phyloP scores from a whole-genome alignment of 2,888 invertebrate genomes.

The Diarsia mendica region DNA sequence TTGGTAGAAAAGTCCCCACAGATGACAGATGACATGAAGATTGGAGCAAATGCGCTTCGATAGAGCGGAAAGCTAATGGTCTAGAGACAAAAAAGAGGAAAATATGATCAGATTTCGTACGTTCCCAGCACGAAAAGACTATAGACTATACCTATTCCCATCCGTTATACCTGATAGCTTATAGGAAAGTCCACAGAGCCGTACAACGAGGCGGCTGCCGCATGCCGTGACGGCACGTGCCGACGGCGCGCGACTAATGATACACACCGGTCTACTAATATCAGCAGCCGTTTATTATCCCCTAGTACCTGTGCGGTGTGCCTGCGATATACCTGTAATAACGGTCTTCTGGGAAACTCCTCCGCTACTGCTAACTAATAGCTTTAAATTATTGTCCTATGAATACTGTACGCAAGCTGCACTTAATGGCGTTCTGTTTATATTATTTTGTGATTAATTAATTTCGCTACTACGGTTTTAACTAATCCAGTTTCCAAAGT shows the following conservation, averaged over 20 bases:
- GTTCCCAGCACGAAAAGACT: neutral
- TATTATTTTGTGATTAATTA: constrained; percentile 24
- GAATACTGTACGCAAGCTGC: constrained; percentile 45
- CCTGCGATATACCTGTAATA: constrained; percentile 70
- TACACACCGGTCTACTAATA: constrained; percentile 71
- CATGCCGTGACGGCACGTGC: constrained; percentile 76
- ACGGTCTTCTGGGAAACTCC: constrained; percentile 68
- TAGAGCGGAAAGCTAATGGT: neutral
- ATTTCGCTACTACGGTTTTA: neutral
- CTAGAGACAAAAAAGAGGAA: neutral
- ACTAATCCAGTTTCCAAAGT: neutral
- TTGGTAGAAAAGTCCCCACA: neutral
- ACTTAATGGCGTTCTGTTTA: constrained; percentile 39
- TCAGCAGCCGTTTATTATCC: constrained; percentile 74
- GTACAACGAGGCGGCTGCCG: constrained; percentile 61
- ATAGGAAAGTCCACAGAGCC: constrained; percentile 23
- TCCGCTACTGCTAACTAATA: constrained; percentile 64
- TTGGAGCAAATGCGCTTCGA: neutral
- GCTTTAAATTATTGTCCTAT: constrained; percentile 62
- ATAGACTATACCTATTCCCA: too few relatives aligned
- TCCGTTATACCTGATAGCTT: neutral
- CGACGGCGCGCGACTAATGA: constrained; percentile 74
- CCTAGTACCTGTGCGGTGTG: constrained; percentile 47
- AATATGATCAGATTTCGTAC: neutral
- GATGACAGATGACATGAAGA: neutral